Percentiles rank a stretch among this genome's conserved stretches.
Evolutionary conservation across 1,140 invertebrate species (phyloP).

Genomic region (Pararge aegeria): DNA sequence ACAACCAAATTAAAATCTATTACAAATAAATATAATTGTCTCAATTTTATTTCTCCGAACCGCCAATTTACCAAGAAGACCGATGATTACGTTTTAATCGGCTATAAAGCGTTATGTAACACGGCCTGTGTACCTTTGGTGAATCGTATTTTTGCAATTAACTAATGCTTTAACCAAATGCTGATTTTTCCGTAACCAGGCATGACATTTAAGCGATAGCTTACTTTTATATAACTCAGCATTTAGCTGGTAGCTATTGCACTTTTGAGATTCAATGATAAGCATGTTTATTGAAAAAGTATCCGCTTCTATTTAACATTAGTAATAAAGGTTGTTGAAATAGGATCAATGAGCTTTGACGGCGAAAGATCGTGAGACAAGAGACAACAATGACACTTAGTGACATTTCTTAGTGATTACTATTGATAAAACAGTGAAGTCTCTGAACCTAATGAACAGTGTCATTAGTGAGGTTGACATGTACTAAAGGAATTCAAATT

Average conservation of each 20-base stretch:
- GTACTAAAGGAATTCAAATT: slow-evolving; percentile 33
- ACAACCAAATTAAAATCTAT: background rate
- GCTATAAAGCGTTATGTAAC: slow-evolving; percentile 8
- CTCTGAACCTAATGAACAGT: slow-evolving; percentile 26
- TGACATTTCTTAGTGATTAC: slow-evolving; percentile 3
- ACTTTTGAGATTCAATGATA: slow-evolving; percentile 1
- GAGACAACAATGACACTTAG: slow-evolving; percentile 11
- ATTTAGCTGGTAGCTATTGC: background rate
- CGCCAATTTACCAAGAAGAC: slow-evolving; percentile 11
- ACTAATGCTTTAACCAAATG: slow-evolving; percentile 6
- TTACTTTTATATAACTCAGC: slow-evolving; percentile 2
- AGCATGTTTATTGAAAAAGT: slow-evolving; percentile 1
- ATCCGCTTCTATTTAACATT: slow-evolving; percentile 1
- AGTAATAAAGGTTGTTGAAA: slow-evolving; percentile 4
- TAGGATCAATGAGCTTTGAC: slow-evolving; percentile 6
- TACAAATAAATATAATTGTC: background rate
- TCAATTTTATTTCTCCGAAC: slow-evolving; percentile 14
- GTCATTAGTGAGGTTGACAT: slow-evolving; percentile 30
- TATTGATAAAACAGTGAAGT: slow-evolving; percentile 19
- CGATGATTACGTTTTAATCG: slow-evolving; percentile 22
- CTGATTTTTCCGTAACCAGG: slow-evolving; percentile 1
- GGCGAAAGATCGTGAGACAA: slow-evolving; percentile 13
- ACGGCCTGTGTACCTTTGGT: slow-evolving; percentile 14
- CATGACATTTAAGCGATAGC: slow-evolving; percentile 3
- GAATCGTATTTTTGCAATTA: slow-evolving; percentile 15